These are phyloP conservation scores for Apostichopus japonicus DNA, from an alignment of 35 echinoderm and acorn worm species.

Conservation along the genomic window DNA sequence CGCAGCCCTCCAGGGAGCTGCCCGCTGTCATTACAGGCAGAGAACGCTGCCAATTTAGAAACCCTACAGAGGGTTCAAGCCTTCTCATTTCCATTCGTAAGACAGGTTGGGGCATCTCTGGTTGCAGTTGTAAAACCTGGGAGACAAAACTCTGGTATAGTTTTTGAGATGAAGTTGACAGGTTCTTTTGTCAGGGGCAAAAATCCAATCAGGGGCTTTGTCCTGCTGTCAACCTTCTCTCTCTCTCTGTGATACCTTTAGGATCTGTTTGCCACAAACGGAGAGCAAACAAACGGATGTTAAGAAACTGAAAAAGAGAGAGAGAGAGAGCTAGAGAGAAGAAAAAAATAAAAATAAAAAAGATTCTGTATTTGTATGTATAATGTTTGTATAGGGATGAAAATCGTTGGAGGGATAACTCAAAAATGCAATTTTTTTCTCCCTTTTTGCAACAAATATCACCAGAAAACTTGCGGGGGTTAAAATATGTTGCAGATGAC, in stretches of 20 bases:
- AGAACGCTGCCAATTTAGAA: constrained; percentile 61
- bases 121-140: constrained; percentile 52
- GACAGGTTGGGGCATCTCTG: constrained; percentile 54
- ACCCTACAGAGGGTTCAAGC: constrained; percentile 51
- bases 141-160: constrained; percentile 32
- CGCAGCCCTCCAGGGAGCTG: constrained; percentile 28
- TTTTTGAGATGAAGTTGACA: constrained; percentile 57
- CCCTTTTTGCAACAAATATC: not conserved
- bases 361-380: no score
- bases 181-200: constrained; percentile 60
- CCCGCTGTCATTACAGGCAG: constrained; percentile 54
- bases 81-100: constrained; percentile 58
- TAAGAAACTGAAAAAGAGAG: constrained; percentile 15
- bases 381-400: no score
- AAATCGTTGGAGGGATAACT: not conserved
- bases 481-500: not conserved
- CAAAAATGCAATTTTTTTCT: not conserved
- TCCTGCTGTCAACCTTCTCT: constrained; percentile 42
- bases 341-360: not conserved
- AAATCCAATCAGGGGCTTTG: constrained; percentile 61
- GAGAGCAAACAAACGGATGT: constrained; percentile 34
- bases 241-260: constrained; percentile 26
- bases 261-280: constrained; percentile 48
- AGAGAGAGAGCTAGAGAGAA: constrained; percentile 4
- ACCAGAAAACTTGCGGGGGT: not conserved